A percentile compares a stretch with the other conserved stretches of the same genome.
These are phyloP conservation scores for Drosophila tristis DNA, from an alignment of 1,140 invertebrate genomes.

Conservation along the genomic window DNA sequence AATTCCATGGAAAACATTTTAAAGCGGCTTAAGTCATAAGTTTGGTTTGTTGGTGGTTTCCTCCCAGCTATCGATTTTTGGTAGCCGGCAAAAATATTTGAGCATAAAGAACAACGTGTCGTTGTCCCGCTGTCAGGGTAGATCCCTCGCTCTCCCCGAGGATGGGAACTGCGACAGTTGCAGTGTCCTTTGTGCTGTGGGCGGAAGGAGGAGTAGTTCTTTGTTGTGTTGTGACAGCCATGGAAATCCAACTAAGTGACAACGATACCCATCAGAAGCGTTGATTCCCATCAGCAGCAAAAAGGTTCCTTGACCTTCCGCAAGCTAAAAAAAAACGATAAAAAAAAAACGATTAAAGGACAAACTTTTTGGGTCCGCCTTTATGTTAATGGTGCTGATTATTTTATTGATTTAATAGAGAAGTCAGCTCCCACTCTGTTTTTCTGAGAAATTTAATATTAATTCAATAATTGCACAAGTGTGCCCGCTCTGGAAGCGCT, in stretches of 20 bases:
- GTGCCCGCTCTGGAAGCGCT: conserved; percentile 5
- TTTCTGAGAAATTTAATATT: conserved; percentile 28
- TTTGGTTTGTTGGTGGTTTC: background rate
- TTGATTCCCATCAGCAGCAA: conserved; percentile 22
- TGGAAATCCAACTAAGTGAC: conserved; percentile 23
- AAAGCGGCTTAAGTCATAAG: no score
- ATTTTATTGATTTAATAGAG: conserved; percentile 73
- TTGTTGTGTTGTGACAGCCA: conserved; percentile 43
- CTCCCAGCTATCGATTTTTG: conserved; percentile 60
- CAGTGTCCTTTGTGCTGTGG: conserved; percentile 29
- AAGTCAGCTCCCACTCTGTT: conserved; percentile 25
- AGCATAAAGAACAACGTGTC: conserved; percentile 3
- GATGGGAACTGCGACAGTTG: background rate
- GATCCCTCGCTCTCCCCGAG: background rate
- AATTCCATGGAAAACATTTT: conserved; percentile 7
- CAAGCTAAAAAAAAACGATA: conserved; percentile 1
- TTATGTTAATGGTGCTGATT: conserved; percentile 55
- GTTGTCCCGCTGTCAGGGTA: background rate
- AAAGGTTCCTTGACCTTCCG: conserved; percentile 37
- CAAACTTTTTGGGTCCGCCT: conserved; percentile 13
- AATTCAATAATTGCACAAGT: conserved; percentile 42
- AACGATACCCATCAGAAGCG: conserved; percentile 13
- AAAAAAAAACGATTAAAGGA: background rate
- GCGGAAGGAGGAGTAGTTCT: conserved; percentile 15
- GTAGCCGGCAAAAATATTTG: conserved; percentile 29